Evolutionary conservation across 2,888 invertebrate species (phyloP), one percentile per base, ranked within the genome.

Genomic region (Melieria omissa): DNA sequence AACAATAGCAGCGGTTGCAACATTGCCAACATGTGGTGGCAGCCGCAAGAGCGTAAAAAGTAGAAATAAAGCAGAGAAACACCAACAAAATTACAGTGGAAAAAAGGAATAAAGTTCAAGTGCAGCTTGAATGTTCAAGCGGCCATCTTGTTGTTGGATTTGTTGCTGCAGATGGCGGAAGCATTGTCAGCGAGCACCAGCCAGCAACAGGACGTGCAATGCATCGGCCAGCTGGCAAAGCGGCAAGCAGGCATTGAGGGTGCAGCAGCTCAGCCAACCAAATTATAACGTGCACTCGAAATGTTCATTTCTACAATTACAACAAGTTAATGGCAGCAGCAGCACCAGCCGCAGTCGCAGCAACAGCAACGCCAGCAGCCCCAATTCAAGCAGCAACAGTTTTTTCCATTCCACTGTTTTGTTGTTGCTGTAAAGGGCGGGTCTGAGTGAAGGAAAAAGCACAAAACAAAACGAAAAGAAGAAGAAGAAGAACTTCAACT

Each of bases 121-220:
- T 81, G 77, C 76, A 70, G 73, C 78, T 66, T 62, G 65, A 72
- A 76, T 70, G 74, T 62, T 75, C 66, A 47, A 78, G 80, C 81
- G 80, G 82, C 83, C 81, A 82, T 83, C 78, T 82, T 82, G 75
- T 65, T 65, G 68, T 62, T 65, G 57, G 14, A n/a, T 78, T 82
- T 82, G 75, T 65, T 65, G 68, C 57, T 65, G 57, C 41, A n/a
- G 16, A 46, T 14, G 57, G 16, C 14, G 57, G 55, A n/a, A 16
- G n/a, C 60, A 47, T 47, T 60, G 47, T 45, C 29, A 29, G 29
- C 29, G 29, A 2, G 29, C 29, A 29, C 29, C 41, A 52, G 47
- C 45, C 9, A 10, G 42, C 12, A 41, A 46, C 47, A 54, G 42
- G 41, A 29, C 41, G 65, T 42, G 42, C 52, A 14, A 41, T 41